Evolutionary conservation across 2,113 vertebrate genomes (phyloP).

Genomic region (Furnarius figulus): DNA sequence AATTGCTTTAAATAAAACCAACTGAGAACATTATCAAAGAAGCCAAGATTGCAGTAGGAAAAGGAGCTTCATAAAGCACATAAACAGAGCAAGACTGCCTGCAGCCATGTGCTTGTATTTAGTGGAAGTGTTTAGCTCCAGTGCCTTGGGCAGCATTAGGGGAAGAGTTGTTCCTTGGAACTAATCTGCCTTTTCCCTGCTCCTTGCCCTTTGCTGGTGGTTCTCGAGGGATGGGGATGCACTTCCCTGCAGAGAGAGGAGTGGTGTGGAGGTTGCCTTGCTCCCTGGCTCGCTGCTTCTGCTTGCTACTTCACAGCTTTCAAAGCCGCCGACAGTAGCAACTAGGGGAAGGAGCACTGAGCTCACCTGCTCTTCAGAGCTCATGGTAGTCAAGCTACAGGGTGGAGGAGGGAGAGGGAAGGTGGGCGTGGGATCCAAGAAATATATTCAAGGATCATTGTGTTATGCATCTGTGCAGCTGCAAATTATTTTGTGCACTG

Average conservation of each 20-base stretch:
- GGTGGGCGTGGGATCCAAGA: neutral
- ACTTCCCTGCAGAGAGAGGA: fast-evolving
- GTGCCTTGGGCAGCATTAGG: neutral
- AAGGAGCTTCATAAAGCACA: neutral
- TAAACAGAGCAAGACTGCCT: neutral
- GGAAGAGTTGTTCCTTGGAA: neutral
- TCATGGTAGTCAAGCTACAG: neutral
- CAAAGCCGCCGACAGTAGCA: fast-evolving
- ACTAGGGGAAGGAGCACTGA: neutral
- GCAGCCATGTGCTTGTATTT: neutral
- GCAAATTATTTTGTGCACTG: neutral
- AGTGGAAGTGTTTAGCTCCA: neutral
- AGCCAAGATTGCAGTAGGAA: neutral
- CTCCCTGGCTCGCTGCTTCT: fast-evolving
- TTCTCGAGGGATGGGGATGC: fast-evolving
- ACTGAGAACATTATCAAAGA: neutral
- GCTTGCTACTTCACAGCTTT: neutral
- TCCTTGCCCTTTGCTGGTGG: fast-evolving
- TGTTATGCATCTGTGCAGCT: neutral
- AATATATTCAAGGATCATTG: neutral
- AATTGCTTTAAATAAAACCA: neutral
- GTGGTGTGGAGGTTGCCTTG: neutral
- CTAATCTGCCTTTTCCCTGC: neutral
- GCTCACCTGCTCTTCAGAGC: fast-evolving
- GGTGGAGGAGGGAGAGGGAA: neutral